These are phyloP conservation scores for Caranx ignobilis DNA, from an alignment of 2,113 vertebrate species.

Conservation along the genomic window DNA sequence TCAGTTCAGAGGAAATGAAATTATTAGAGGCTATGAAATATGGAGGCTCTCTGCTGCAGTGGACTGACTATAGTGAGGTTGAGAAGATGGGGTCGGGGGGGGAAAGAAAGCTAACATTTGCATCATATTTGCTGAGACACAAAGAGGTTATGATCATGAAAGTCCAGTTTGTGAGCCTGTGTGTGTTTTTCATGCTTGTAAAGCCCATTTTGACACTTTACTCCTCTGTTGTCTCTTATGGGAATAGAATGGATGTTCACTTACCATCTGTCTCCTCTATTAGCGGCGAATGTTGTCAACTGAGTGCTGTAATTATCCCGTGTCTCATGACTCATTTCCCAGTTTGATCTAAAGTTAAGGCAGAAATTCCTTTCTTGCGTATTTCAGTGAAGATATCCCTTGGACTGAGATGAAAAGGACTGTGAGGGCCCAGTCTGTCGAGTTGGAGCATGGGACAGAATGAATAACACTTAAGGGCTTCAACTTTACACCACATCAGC, in stretches of 20 bases:
- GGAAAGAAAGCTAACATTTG: constrained; percentile 27
- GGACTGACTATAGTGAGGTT: constrained; percentile 29
- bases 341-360: constrained; percentile 69
- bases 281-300: constrained; percentile 56
- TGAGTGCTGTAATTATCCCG: constrained; percentile 62
- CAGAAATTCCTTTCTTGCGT: constrained; percentile 63
- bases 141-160: constrained; percentile 39
- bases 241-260: constrained; percentile 64
- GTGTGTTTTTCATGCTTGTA: neutral
- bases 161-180: constrained; percentile 29
- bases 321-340: constrained; percentile 67
- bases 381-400: constrained; percentile 55
- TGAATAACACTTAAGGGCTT: constrained; percentile 47
- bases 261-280: constrained; percentile 72
- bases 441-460: constrained; percentile 41
- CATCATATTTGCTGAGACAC: constrained; percentile 43
- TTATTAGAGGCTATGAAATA: constrained; percentile 63
- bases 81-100: constrained; percentile 21
- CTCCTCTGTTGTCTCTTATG: constrained; percentile 47
- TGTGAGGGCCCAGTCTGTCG: constrained; percentile 39
- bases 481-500: constrained; percentile 30
- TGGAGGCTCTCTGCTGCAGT: constrained; percentile 46
- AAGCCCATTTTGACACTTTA: constrained; percentile 46
- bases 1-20: constrained; percentile 51
- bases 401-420: constrained; percentile 61